phyloP scores from a whole-genome alignment of 2,888 invertebrate genomes.

The Pseudoips prasinana region DNA sequence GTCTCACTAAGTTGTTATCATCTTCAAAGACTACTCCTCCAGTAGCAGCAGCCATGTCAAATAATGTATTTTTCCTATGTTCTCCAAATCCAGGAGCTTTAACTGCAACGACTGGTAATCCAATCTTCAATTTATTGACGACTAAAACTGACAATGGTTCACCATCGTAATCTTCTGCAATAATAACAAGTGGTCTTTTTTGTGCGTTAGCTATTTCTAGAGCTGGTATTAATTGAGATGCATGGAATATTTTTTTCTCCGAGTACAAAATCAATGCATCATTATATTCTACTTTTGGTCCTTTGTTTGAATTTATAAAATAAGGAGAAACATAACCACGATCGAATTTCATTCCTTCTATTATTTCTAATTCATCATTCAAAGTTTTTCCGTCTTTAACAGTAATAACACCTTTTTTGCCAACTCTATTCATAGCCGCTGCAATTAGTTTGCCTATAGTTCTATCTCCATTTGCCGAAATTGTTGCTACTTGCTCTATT shows the following conservation, averaged over 20 bases:
- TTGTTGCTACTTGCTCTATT: slow-evolving; percentile 99
- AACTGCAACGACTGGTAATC: slow-evolving; percentile 95
- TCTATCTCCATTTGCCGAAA: slow-evolving; percentile 98
- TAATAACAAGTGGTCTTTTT: slow-evolving; percentile 95
- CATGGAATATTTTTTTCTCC: slow-evolving; percentile 98
- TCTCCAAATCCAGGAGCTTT: slow-evolving; percentile 98
- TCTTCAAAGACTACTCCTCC: slow-evolving; percentile 97
- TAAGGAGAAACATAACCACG: slow-evolving; percentile 99
- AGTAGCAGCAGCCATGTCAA: slow-evolving; percentile 95
- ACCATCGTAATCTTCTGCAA: slow-evolving; percentile 97
- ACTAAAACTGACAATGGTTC: slow-evolving; percentile 96
- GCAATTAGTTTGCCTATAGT: slow-evolving; percentile 96
- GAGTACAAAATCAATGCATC: slow-evolving; percentile 95
- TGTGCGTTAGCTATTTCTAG: slow-evolving; percentile 95
- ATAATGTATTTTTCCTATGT: slow-evolving; percentile 92
- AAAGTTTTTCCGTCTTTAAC: slow-evolving; percentile 99
- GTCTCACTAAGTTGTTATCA: slow-evolving; percentile 91
- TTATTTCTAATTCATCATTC: slow-evolving; percentile 95
- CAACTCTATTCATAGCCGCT: slow-evolving; percentile 97
- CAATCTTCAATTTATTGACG: slow-evolving; percentile 93
- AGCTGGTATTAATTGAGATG: slow-evolving; percentile 97
- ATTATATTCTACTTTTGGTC: slow-evolving; percentile 97
- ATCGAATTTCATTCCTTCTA: slow-evolving; percentile 99
- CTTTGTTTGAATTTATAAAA: slow-evolving; percentile 99
- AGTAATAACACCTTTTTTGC: slow-evolving; percentile 98